phyloP scores from a whole-genome alignment of 2,113 vertebrate species.

The Petrocephalus zakoni region DNA sequence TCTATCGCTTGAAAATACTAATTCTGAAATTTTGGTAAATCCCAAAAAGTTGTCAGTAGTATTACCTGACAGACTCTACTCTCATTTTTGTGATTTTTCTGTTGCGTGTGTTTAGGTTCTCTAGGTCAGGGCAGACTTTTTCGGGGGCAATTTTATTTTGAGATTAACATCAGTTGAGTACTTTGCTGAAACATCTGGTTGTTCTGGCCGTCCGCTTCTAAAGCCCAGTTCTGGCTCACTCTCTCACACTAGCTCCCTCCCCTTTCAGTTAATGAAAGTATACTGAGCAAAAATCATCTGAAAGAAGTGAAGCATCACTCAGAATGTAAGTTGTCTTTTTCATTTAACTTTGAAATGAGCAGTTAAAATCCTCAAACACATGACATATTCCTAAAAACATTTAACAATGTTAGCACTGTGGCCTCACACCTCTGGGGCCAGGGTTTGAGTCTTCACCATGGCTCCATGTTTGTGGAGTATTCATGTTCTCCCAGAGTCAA shows the following conservation, averaged over 20 bases:
- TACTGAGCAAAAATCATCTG: neutral
- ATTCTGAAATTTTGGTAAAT: neutral
- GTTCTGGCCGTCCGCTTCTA: neutral
- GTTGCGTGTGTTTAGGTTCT: neutral
- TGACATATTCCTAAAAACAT: neutral
- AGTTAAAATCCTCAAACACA: neutral
- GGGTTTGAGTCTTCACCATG: neutral
- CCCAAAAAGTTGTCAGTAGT: neutral
- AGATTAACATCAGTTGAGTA: neutral
- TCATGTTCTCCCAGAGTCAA: neutral
- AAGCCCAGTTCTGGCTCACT: neutral
- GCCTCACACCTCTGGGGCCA: neutral
- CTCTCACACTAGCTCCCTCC: neutral
- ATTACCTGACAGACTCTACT: neutral
- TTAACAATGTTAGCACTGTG: neutral
- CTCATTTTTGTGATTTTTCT: neutral
- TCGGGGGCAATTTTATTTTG: neutral
- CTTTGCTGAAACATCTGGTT: neutral
- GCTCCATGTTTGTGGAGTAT: neutral
- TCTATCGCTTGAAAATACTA: neutral
- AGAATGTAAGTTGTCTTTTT: neutral
- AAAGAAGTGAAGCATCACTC: neutral
- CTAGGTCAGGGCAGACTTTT: neutral
- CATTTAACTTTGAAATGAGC: neutral
- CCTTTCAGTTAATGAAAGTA: neutral